These are phyloP conservation scores for Mellivora capensis DNA, from an alignment of 2,113 vertebrate genomes.

Conservation along the genomic window DNA sequence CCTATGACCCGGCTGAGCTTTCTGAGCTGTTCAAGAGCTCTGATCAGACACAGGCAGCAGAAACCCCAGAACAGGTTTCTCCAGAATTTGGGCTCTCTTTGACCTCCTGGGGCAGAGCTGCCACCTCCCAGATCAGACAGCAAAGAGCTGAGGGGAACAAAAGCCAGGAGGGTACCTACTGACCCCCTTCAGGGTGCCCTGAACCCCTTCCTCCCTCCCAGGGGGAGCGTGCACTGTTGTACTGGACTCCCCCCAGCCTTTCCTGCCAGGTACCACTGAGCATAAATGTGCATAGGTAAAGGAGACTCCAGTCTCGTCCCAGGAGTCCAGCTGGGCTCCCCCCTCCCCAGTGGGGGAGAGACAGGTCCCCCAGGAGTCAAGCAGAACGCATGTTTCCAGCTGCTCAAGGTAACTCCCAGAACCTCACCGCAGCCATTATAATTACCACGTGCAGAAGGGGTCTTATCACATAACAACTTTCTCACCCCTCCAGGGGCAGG, in stretches of 20 bases:
- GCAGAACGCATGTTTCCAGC: slow-evolving; percentile 69
- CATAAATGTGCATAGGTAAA: slow-evolving; percentile 77
- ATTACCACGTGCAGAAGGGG: slow-evolving; percentile 79
- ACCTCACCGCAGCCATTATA: slow-evolving; percentile 77
- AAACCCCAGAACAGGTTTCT: slow-evolving; percentile 65
- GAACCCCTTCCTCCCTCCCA: slow-evolving; percentile 53
- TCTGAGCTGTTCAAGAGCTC: not conserved
- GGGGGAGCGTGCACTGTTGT: slow-evolving; percentile 72
- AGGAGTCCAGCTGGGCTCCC: slow-evolving; percentile 62
- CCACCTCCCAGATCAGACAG: slow-evolving; percentile 43
- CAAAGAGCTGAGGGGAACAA: slow-evolving; percentile 59
- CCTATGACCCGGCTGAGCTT: not conserved
- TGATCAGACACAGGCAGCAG: slow-evolving; percentile 12
- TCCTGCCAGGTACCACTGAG: slow-evolving; percentile 64
- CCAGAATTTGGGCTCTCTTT: slow-evolving; percentile 63
- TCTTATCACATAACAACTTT: slow-evolving; percentile 80
- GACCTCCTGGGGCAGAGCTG: slow-evolving; percentile 42
- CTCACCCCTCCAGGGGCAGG: slow-evolving; percentile 5
- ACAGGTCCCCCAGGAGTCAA: slow-evolving; percentile 35
- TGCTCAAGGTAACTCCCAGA: slow-evolving; percentile 55
- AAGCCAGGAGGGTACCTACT: slow-evolving; percentile 77
- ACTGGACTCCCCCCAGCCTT: slow-evolving; percentile 40
- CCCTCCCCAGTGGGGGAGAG: not conserved
- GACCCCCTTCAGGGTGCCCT: slow-evolving; percentile 75
- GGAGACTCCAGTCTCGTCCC: slow-evolving; percentile 63